phyloP scores from a whole-genome alignment of 2,888 invertebrate species.

The Epistrophe eligans region DNA sequence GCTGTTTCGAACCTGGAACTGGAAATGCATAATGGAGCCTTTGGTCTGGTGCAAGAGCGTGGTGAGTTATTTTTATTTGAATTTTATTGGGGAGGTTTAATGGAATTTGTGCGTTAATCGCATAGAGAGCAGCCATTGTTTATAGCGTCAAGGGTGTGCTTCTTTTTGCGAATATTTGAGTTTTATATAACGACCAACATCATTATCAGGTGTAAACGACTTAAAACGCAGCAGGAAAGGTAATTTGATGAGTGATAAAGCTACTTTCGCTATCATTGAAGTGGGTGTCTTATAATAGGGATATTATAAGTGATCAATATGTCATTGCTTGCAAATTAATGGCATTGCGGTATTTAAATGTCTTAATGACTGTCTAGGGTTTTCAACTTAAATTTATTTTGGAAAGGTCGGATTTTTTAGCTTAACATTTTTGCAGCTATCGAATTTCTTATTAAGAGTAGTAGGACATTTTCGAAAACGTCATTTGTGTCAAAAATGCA shows the following conservation, averaged over 20 bases:
- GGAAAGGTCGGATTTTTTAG: too few species aligned
- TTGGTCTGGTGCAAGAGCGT: background rate
- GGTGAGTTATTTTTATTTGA: background rate
- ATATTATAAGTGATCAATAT: too few species aligned
- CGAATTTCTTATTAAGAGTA: too few species aligned
- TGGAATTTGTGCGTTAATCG: slow-evolving; percentile 32
- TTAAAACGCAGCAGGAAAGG: slow-evolving; percentile 30
- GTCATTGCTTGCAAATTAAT: too few species aligned
- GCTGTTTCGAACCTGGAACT: slow-evolving; percentile 12
- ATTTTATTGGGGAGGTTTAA: background rate
- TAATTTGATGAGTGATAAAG: slow-evolving; percentile 37
- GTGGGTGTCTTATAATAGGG: too few species aligned
- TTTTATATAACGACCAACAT: background rate
- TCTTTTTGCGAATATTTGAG: background rate
- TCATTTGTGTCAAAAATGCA: too few species aligned
- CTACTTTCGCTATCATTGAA: background rate
- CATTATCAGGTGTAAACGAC: slow-evolving; percentile 56
- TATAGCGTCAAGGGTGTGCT: background rate
- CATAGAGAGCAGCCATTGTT: slow-evolving; percentile 1
- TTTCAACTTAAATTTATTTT: too few species aligned
- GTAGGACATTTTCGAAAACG: too few species aligned
- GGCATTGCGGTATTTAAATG: too few species aligned
- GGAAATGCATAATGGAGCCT: slow-evolving; percentile 44
- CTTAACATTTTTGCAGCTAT: too few species aligned
- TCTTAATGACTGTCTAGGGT: too few species aligned